These are phyloP conservation scores for Sciaenops ocellatus DNA, from an alignment of 2,797 vertebrate genomes.

Conservation along the genomic window DNA sequence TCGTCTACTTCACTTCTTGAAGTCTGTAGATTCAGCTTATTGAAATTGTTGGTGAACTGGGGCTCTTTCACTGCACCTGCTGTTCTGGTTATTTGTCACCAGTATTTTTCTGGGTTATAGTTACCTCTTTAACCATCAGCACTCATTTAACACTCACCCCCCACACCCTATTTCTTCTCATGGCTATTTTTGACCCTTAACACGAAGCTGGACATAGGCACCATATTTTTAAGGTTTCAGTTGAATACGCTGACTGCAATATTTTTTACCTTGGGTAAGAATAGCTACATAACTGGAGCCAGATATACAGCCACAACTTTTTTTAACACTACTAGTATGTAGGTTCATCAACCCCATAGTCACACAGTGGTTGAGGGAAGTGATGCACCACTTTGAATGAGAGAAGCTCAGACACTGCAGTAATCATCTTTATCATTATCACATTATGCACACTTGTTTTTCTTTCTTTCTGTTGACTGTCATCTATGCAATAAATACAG, in stretches of 20 bases:
- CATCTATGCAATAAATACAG: background rate
- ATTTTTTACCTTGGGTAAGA: background rate
- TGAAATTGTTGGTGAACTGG: constrained; percentile 14
- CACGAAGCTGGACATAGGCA: background rate
- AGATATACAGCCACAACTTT: background rate
- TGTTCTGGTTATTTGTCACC: constrained; percentile 38
- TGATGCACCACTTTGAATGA: background rate
- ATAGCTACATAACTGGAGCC: background rate
- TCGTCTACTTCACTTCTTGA: background rate
- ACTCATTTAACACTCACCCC: background rate
- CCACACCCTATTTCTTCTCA: background rate
- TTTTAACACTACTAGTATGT: background rate
- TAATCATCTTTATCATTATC: background rate
- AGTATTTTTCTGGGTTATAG: constrained; percentile 34
- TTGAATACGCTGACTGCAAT: background rate
- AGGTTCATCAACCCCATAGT: background rate
- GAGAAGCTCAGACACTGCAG: background rate
- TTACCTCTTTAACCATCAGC: constrained; percentile 19
- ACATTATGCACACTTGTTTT: background rate
- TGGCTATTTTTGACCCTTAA: background rate
- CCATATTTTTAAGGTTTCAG: background rate
- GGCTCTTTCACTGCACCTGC: constrained; percentile 42
- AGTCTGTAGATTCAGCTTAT: constrained; percentile 5
- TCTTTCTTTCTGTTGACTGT: too few species aligned
- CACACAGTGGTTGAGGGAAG: background rate